Evolutionary conservation across 2,113 vertebrate species (phyloP), one percentile per base, ranked within the genome.

Genomic region (Lethenteron camtschaticum): DNA sequence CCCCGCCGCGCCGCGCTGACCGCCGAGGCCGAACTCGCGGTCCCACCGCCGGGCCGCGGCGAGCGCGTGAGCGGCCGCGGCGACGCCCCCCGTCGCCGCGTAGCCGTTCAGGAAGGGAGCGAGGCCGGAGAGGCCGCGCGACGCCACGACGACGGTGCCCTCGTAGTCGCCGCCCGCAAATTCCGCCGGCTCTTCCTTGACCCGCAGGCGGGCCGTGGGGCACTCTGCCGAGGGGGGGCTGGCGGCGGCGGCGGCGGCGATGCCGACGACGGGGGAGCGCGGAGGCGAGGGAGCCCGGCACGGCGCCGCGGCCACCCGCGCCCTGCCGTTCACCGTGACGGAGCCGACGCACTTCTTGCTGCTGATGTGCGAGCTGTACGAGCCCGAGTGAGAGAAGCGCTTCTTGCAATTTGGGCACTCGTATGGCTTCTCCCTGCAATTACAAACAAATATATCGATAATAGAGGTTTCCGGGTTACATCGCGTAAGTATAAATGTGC

Each of bases 311-410:
- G 72, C 24, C 24, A 71, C 58, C 60, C 80, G 79, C 71, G 79
- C 79, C 69, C 80, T 81, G 70, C 76, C 75, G 55, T 73, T 78
- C 57, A 77, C 79, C 2, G 75, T 75, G 41, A 73, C 76, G 18
- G 83, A 79, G 70, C 69, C 8, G 69, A 8, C 11, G 69, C 84
- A 86, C 78, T 86, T 86, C 74, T 82, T 85, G 74, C 83, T 86
- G 80, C 84, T 86, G 60, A 85, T 76, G 73, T 86, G 84, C 5
- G 84, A 86, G 73, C 84, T 86, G 78, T 85, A 86, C 55, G 84
- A 86, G 10, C 84, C 84, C 0, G 84, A 86, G 72, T 86, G 84
- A 56, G 84, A 85, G 75, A 86, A 86, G 3, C 84, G 80, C 58
- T 84, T 84, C 77, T 83, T 85, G 78, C 84, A 86, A 76, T 83